phyloP scores from a whole-genome alignment of 2,113 vertebrate species.

The Corythoichthys intestinalis region DNA sequence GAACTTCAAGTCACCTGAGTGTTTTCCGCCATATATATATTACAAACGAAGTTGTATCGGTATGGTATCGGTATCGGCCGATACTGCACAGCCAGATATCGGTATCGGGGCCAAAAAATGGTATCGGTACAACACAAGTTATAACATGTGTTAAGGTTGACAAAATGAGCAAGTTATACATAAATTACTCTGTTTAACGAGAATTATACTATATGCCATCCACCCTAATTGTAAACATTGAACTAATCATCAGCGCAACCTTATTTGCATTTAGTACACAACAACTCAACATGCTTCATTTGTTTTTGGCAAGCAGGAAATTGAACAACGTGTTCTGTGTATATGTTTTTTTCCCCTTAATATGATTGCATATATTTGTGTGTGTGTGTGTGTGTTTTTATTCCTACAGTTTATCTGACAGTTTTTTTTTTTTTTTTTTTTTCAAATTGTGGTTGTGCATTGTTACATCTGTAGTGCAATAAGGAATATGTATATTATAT shows the following conservation, averaged over 20 bases:
- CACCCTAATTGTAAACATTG: constrained; percentile 7
- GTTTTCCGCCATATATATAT: too few species aligned
- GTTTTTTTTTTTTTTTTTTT: neutral
- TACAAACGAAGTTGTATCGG: too few species aligned
- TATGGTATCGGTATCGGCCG: too few species aligned
- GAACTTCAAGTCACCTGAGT: too few species aligned
- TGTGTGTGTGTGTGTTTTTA: neutral
- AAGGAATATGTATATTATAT: too few species aligned
- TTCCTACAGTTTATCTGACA: neutral
- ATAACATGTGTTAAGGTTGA: neutral
- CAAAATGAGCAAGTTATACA: neutral
- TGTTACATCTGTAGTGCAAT: neutral
- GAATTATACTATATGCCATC: neutral
- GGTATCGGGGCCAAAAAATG: too few species aligned
- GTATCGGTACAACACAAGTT: neutral
- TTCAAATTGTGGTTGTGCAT: neutral
- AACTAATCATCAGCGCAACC: neutral
- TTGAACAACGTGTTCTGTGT: neutral
- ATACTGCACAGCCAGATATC: too few species aligned
- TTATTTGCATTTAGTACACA: constrained; percentile 7
- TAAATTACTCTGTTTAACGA: neutral
- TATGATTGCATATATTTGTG: neutral
- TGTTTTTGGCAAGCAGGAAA: neutral
- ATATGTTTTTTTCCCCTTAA: neutral
- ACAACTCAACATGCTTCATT: constrained; percentile 3